phyloP scores from a whole-genome alignment of 2,888 invertebrate species.

The Cephus pygmeus region DNA sequence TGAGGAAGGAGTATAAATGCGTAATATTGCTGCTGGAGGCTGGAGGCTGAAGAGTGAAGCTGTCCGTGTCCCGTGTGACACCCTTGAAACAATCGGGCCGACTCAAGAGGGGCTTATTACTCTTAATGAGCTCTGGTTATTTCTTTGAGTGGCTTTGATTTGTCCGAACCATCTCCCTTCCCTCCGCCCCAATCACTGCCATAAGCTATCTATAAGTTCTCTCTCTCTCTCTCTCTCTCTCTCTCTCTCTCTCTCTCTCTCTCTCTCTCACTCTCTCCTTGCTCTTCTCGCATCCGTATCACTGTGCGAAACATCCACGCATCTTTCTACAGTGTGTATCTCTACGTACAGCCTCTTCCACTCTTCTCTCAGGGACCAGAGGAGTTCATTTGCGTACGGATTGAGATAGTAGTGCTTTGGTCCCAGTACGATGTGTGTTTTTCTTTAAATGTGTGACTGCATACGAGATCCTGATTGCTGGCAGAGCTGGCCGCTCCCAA shows the following conservation, averaged over 20 bases:
- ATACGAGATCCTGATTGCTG: constrained; percentile 56
- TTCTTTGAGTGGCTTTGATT: constrained; percentile 64
- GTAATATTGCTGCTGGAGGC: constrained; percentile 39
- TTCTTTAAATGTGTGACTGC: constrained; percentile 50
- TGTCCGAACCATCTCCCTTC: constrained; percentile 32
- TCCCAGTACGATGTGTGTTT: constrained; percentile 49
- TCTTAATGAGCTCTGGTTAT: constrained; percentile 63
- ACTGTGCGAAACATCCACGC: background rate
- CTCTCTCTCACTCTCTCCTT: constrained; percentile 17
- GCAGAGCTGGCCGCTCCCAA: constrained; percentile 53
- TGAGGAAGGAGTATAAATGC: constrained; percentile 49
- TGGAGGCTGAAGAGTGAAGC: background rate
- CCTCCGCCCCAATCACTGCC: constrained; percentile 6
- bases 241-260: constrained; percentile 29
- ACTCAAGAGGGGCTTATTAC: constrained; percentile 56
- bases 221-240: constrained; percentile 27
- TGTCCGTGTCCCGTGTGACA: constrained; percentile 51
- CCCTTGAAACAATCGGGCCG: constrained; percentile 61
- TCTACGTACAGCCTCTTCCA: constrained; percentile 8
- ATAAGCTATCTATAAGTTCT: constrained; percentile 13
- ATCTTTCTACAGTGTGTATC: background rate
- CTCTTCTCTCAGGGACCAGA: constrained; percentile 37
- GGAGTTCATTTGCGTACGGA: constrained; percentile 61
- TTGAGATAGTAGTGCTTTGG: constrained; percentile 60
- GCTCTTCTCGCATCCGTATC: background rate